These are phyloP conservation scores for Calyptomena viridis DNA, from an alignment of 2,113 vertebrate species.

Conservation along the genomic window DNA sequence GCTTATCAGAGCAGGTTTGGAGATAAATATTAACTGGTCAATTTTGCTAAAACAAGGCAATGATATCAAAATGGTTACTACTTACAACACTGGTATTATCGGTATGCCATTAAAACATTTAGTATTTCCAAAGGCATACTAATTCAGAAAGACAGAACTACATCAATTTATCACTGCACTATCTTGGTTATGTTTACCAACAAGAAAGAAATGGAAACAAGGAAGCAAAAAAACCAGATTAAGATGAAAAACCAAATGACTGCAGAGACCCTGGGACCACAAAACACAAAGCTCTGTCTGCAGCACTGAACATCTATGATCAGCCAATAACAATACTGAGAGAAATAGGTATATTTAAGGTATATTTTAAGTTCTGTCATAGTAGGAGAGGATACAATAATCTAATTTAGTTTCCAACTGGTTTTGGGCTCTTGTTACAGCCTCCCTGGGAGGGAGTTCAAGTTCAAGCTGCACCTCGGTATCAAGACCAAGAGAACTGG, in stretches of 20 bases:
- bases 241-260: not conserved
- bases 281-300: not conserved
- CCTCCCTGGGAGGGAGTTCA: not conserved
- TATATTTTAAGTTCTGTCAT: not conserved
- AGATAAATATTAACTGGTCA: not conserved
- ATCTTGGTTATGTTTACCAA: not conserved
- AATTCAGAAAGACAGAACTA: not conserved
- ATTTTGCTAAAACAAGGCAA: not conserved
- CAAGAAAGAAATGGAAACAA: not conserved
- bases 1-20: not conserved
- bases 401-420: not conserved
- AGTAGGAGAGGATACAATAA: not conserved
- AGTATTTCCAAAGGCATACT: not conserved
- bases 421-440: not conserved
- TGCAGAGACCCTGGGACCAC: not conserved
- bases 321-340: not conserved
- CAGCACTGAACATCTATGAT: not conserved
- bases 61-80: not conserved
- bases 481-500: not conserved
- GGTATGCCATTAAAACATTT: not conserved
- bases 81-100: not conserved
- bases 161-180: not conserved
- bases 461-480: not conserved
- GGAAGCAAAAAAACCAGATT: not conserved
- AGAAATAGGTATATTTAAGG: not conserved